A percentile compares a stretch with the other conserved stretches of the same genome.
Evolutionary conservation across 2,888 invertebrate genomes (phyloP).

Genomic region (Horisme vitalbata): DNA sequence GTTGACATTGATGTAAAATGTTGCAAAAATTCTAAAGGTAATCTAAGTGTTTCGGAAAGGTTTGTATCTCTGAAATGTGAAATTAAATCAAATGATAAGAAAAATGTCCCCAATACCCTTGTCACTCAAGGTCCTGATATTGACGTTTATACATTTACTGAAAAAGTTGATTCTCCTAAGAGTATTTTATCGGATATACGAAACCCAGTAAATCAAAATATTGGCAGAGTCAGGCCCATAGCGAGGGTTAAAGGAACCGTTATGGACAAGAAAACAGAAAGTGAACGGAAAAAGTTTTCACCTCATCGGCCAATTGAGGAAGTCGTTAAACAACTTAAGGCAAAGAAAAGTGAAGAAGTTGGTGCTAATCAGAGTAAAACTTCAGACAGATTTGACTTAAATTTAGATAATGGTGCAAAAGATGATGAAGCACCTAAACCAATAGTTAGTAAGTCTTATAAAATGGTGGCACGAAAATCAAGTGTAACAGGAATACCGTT

Average conservation of each 20-base stretch:
- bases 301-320: constrained; percentile 77
- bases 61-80: constrained; percentile 71
- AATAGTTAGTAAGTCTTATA: constrained; percentile 76
- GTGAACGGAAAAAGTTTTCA: constrained; percentile 74
- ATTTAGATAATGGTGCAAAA: constrained; percentile 40
- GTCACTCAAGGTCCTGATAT: constrained; percentile 72
- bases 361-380: constrained; percentile 41
- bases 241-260: constrained; percentile 78
- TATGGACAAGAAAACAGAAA: constrained; percentile 70
- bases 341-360: constrained; percentile 68
- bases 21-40: constrained; percentile 75
- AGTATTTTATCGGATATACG: constrained; percentile 73
- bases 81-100: constrained; percentile 66
- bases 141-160: constrained; percentile 76
- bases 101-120: constrained; percentile 55
- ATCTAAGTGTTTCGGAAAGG: constrained; percentile 70
- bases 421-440: constrained; percentile 67
- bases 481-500: constrained; percentile 79
- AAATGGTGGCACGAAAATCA: constrained; percentile 79
- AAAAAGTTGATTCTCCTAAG: constrained; percentile 77
- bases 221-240: constrained; percentile 74
- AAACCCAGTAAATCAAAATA: constrained; percentile 64
- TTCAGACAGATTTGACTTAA: constrained; percentile 42
- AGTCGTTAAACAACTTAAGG: constrained; percentile 74
- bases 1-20: constrained; percentile 77